Evolutionary conservation across 2,113 vertebrate genomes (phyloP).

Genomic region (Corythornis cristatus): DNA sequence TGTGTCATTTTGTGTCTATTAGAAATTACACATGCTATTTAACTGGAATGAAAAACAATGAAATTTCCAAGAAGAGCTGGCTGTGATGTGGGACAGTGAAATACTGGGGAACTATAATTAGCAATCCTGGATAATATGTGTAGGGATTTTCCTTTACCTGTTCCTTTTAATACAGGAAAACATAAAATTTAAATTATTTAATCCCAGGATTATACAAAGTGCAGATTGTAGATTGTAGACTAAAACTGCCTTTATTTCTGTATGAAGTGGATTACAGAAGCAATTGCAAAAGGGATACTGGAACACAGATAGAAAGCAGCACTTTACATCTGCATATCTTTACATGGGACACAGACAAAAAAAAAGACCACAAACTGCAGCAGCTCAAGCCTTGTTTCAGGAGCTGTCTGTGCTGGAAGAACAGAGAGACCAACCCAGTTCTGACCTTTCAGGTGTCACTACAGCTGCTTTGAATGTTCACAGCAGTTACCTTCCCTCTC

Average conservation of each 20-base stretch:
- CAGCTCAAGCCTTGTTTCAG: background rate
- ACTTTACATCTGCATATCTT: background rate
- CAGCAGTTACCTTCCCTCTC: background rate
- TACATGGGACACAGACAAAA: fast-evolving
- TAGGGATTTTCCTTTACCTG: background rate
- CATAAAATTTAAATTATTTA: background rate
- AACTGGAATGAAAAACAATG: background rate
- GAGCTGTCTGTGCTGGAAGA: too few species aligned
- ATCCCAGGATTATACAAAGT: background rate
- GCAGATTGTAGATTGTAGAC: background rate
- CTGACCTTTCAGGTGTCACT: background rate
- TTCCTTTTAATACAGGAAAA: background rate
- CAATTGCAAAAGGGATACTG: background rate
- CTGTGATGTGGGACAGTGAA: background rate
- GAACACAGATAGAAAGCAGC: background rate
- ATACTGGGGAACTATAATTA: background rate
- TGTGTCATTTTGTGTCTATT: background rate
- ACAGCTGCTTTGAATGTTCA: background rate
- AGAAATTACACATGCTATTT: background rate
- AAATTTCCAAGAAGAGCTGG: background rate
- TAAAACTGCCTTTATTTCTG: background rate
- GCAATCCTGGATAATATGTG: background rate
- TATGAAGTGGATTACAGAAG: background rate
- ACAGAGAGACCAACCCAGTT: background rate
- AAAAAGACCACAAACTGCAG: background rate